Evolutionary conservation across 2,888 invertebrate genomes (phyloP), one percentile per base, ranked within the genome.

Genomic region (Philereme transversata): DNA sequence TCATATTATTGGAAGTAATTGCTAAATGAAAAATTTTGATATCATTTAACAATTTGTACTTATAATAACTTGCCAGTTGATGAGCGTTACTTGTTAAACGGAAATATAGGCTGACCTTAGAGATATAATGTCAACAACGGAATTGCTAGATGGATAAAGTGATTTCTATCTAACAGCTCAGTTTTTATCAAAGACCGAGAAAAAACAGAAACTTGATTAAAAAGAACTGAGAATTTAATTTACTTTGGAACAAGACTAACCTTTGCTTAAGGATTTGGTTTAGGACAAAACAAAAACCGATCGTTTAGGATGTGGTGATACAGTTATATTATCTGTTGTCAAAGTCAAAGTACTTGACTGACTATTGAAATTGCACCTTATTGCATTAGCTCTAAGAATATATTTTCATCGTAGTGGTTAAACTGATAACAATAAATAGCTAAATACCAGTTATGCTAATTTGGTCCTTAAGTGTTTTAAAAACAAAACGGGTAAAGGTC

Each of bases 291-390:
- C 51, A 65, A 74, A 73, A 71, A 67, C 70, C 65, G 79, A 83
- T 83, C 82, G 72, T 64, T 69, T 75, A 78, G 86, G 84, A 85
- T 81, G 68, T 84, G 84, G 77, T 79, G 77, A 79, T 72, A 78
- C 68, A 56, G 65, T 69, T 60, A 69, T 65, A 72, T 78, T 85
- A 85, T 86, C 86, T 66, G 71, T 78, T 68, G 71, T 65, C 57
- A 67, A 67, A 71, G 71, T 68, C 71, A 68, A 69, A 69, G 55
- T 69, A 50, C 53, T 8, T 9, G 43, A 55, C 8, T 41, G 57
- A 40, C 61, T 63, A 68, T 51, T 66, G 38, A 73, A 74, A 77
- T 58, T 65, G 64, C 43, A 68, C 73, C 67, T 54, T 78, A 73
- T 65, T 43, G 0, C 44, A n/a, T 48, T 57, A 11, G 44, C 40